Conservation (phyloP, 1,140 invertebrate genomes). For the Sminthurides bifidus region DNA sequence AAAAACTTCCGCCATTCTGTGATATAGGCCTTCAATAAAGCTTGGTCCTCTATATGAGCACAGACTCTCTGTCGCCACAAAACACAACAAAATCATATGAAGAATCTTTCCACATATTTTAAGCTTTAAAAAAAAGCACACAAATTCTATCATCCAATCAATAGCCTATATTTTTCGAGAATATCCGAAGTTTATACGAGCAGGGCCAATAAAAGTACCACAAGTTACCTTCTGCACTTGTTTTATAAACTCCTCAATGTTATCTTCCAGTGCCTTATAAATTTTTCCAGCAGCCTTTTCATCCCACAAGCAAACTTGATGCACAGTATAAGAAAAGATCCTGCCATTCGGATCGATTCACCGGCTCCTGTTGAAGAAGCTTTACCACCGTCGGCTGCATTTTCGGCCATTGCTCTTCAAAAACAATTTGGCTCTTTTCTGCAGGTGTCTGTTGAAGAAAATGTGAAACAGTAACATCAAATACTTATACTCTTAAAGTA, state of each 20-base stretch:
- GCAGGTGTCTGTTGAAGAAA: neutral
- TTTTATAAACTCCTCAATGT: conserved; percentile 89
- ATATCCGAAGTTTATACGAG: neutral
- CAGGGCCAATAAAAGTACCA: neutral
- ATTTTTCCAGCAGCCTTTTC: conserved; percentile 84
- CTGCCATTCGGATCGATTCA: conserved; percentile 92
- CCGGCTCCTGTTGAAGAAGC: conserved; percentile 79
- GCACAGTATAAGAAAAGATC: conserved; percentile 91
- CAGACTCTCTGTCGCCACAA: conserved; percentile 70
- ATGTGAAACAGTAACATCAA: neutral
- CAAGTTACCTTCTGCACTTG: conserved; percentile 67
- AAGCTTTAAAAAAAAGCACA: neutral
- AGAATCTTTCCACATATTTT: neutral
- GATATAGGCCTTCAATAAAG: conserved; percentile 89
- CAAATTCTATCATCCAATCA: neutral
- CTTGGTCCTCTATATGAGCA: conserved; percentile 83
- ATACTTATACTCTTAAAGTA: neutral
- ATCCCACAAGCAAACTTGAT: conserved; percentile 90
- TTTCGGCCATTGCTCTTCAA: conserved; percentile 89
- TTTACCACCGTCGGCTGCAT: conserved; percentile 89
- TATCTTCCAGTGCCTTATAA: conserved; percentile 73
- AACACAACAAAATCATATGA: conserved; percentile 21
- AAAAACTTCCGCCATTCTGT: conserved; percentile 96
- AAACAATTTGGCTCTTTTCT: conserved; percentile 47
- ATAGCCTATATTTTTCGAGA: neutral